Percentiles rank a stretch among this genome's conserved stretches.
phyloP scores from a whole-genome alignment of 2,888 invertebrate genomes.

The Rhaphigaster nebulosa region DNA sequence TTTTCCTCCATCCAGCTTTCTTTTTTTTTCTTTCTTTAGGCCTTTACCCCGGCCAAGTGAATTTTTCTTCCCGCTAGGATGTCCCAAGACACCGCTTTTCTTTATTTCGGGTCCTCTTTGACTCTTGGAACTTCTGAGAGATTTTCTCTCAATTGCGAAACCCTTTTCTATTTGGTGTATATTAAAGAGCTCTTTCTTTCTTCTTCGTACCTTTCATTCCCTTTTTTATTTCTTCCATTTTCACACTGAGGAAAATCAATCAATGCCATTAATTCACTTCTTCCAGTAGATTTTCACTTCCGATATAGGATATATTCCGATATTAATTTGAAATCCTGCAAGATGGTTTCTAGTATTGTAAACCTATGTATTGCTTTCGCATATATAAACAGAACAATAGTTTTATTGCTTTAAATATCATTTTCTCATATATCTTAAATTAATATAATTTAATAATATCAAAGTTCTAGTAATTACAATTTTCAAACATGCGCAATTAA shows the following conservation, averaged over 20 bases:
- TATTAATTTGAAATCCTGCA: too few relatives aligned
- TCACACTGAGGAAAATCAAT: not conserved
- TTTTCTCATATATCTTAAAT: too few relatives aligned
- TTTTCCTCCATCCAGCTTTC: not conserved
- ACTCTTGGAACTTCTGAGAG: not conserved
- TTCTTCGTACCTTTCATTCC: not conserved
- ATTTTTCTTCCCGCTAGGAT: constrained; percentile 3
- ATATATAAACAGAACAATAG: too few relatives aligned
- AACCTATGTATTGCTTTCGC: too few relatives aligned
- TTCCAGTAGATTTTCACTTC: too few relatives aligned
- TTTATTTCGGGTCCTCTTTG: constrained; percentile 25
- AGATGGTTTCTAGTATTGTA: too few relatives aligned
- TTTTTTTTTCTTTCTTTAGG: constrained; percentile 2
- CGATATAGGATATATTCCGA: too few relatives aligned
- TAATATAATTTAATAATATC: too few relatives aligned
- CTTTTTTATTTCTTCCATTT: not conserved
- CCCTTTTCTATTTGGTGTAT: constrained; percentile 22
- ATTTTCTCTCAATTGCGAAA: constrained; percentile 17
- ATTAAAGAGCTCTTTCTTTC: constrained; percentile 32
- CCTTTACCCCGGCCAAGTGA: constrained; percentile 9
- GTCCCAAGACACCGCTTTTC: constrained; percentile 27
- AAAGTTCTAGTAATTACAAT: too few relatives aligned
- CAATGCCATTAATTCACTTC: not conserved
- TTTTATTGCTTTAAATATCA: too few relatives aligned
- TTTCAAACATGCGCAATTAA: too few relatives aligned